Conservation (phyloP, 2,888 invertebrate genomes). For the Pseudococcus longispinus region DNA sequence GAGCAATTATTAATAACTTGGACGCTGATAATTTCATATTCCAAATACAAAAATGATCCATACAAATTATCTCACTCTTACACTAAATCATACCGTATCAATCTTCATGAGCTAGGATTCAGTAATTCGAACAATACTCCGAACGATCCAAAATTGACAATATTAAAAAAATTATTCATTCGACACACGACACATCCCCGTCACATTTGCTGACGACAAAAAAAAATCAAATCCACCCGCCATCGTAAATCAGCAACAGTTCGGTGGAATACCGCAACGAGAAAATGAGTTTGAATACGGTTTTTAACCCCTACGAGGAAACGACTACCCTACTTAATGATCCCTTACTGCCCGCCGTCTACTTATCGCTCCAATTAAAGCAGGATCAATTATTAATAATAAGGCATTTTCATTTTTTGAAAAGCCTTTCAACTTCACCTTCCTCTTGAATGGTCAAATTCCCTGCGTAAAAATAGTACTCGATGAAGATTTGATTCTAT, state of each 20-base stretch:
- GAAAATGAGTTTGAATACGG: constrained; percentile 47
- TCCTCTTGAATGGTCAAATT: constrained; percentile 56
- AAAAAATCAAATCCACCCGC: background rate
- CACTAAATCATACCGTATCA: background rate
- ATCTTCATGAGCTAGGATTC: background rate
- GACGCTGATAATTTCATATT: too few relatives aligned
- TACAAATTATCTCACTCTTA: too few relatives aligned
- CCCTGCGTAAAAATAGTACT: constrained; percentile 47
- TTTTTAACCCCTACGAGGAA: constrained; percentile 33
- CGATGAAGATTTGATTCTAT: constrained; percentile 55
- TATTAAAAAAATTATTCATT: background rate
- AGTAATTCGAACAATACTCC: background rate
- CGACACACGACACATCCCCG: background rate
- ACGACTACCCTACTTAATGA: constrained; percentile 44
- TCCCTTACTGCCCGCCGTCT: constrained; percentile 44
- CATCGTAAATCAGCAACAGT: constrained; percentile 32
- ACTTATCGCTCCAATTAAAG: constrained; percentile 56
- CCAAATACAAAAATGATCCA: too few relatives aligned
- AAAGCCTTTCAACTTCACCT: constrained; percentile 53
- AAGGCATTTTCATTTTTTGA: constrained; percentile 55
- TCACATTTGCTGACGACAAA: background rate
- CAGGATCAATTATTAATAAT: constrained; percentile 56
- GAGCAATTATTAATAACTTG: too few relatives aligned
- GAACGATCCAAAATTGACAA: background rate
- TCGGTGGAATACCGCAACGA: constrained; percentile 41